Evolutionary conservation across 2,113 vertebrate genomes (phyloP), one percentile per base, ranked within the genome.

Genomic region (Archocentrus centrarchus): DNA sequence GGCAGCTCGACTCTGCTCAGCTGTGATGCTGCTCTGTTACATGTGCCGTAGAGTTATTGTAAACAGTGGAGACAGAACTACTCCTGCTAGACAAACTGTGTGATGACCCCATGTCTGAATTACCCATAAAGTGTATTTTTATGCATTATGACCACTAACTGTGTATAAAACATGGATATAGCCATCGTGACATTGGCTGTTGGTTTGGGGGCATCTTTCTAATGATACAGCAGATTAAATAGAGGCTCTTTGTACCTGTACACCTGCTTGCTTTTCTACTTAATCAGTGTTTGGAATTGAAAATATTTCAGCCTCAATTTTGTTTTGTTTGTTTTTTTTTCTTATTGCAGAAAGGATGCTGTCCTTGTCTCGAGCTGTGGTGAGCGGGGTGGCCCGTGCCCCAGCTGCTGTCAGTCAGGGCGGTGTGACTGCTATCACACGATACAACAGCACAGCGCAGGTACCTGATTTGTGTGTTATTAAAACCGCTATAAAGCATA

Each of bases 391-490:
- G 75, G 82, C 84, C 2, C 93, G 95, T 1, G 88, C 79, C 83
- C 93, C 94, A 10, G 87, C 89, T 63, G 85, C 91, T 44, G 60
- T 92, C 57, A 90, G 89, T 93, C 91, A 93, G 18, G 73, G 80
- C 7, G 91, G 87, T 57, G 86, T 90, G 3, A 86, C 84, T 2
- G 58, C 88, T 4, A 68, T 95, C 60, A 88, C 88, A 5, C 90
- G 96, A 64, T 95, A 89, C 80, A 96, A 91, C 92, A 96, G 93
- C 92, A 95, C 95, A 11, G 89, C 92, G 14, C 93, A 95, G 93
- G 94, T 94, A 91, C 5, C 11, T 58, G 20, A 4, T 4, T 11
- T 59, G 1, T 41, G 18, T 55, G 18, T 24, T 41, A 4, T 44
- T 60, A 6, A 63, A 30, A 70, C 1, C 27, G 7, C 27, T 10